These are phyloP conservation scores for Sebastes dallii DNA, from an alignment of 2,797 vertebrate genomes.

Conservation along the genomic window DNA sequence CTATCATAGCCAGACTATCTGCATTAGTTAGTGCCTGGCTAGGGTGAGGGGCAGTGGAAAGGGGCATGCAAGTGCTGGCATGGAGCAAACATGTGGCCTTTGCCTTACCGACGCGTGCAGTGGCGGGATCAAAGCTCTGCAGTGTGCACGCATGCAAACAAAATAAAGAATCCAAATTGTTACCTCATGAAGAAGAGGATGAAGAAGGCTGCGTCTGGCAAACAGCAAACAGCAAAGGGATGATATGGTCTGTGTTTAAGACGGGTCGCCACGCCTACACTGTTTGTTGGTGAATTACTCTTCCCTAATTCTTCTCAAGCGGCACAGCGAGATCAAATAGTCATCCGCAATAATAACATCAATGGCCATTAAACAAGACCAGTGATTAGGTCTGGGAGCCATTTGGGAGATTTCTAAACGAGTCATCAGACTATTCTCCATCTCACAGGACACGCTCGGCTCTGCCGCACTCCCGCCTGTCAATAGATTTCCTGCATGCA, in stretches of 20 bases:
- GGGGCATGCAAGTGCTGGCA: conserved; percentile 4
- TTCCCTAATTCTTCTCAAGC: conserved; percentile 57
- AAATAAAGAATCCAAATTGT: conserved; percentile 19
- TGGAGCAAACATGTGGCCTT: conserved; percentile 31
- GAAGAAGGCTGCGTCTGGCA: background rate
- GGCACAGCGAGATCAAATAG: conserved; percentile 59
- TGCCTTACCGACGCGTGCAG: conserved; percentile 15
- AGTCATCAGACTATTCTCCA: conserved; percentile 53
- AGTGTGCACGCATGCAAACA: conserved; percentile 18
- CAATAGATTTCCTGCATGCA: conserved; percentile 40
- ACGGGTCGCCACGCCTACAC: conserved; percentile 15
- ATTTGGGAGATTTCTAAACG: conserved; percentile 56
- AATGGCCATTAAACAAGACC: conserved; percentile 64
- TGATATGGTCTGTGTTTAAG: conserved; percentile 29
- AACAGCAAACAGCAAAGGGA: background rate
- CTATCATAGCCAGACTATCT: conserved; percentile 61
- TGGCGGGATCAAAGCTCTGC: conserved; percentile 21
- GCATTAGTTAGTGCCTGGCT: conserved; percentile 47
- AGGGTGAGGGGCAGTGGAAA: conserved; percentile 4
- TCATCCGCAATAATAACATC: conserved; percentile 65
- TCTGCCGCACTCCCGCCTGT: conserved; percentile 31
- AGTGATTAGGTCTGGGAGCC: conserved; percentile 63
- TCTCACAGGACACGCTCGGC: conserved; percentile 28
- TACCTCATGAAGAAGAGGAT: conserved; percentile 22
- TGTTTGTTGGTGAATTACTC: conserved; percentile 55